Conservation (phyloP, 2,113 vertebrate genomes). For the Prinia subflava region DNA sequence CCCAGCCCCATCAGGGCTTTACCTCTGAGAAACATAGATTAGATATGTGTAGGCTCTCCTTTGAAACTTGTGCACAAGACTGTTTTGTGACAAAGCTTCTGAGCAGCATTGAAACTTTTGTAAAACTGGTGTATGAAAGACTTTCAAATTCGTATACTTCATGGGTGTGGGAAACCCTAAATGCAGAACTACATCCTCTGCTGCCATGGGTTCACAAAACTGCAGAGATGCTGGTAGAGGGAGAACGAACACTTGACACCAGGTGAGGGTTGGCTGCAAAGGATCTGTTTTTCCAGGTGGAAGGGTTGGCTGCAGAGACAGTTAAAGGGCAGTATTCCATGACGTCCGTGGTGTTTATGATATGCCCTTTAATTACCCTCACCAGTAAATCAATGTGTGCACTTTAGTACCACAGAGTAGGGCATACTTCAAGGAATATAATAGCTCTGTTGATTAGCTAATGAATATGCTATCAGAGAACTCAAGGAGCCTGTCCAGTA, state of each 20-base stretch:
- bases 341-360: conserved; percentile 41
- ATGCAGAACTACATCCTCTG: not conserved
- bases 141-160: not conserved
- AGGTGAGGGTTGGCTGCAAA: not conserved
- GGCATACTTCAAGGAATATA: conserved; percentile 36
- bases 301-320: conserved; percentile 8
- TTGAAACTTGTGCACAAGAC: not conserved
- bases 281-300: not conserved
- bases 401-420: conserved; percentile 30
- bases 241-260: not conserved
- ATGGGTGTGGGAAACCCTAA: not conserved
- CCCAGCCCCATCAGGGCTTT: not conserved
- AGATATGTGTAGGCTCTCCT: not conserved
- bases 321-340: conserved; percentile 48
- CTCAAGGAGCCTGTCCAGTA: not conserved
- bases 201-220: not conserved
- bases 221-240: not conserved
- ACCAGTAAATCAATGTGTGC: conserved; percentile 21
- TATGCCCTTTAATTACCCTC: conserved; percentile 26
- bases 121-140: not conserved
- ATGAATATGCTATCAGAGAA: conserved; percentile 27
- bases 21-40: not conserved
- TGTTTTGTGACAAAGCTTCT: not conserved
- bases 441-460: conserved; percentile 2
- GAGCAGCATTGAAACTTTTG: not conserved